phyloP scores from a whole-genome alignment of 2,113 vertebrate genomes.

The Scytalopus superciliaris region DNA sequence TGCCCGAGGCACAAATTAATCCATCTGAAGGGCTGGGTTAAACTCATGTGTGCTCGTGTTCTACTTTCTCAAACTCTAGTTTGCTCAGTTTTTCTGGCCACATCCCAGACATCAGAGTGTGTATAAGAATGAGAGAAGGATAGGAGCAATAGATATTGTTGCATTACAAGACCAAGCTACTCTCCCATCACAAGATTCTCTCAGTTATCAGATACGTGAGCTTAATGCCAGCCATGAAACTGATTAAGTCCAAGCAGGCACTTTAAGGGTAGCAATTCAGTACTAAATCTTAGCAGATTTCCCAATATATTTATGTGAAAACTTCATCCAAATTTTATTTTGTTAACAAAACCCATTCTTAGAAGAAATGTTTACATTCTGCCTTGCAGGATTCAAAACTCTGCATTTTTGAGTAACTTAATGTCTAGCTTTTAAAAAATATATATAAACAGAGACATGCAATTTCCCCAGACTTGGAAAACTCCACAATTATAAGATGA shows the following conservation, averaged over 20 bases:
- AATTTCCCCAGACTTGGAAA: background rate
- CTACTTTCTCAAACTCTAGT: background rate
- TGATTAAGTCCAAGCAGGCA: background rate
- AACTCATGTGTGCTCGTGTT: background rate
- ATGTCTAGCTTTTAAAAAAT: background rate
- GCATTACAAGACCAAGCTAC: fast-evolving
- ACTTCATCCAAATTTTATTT: background rate
- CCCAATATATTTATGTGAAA: background rate
- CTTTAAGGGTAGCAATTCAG: background rate
- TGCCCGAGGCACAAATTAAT: background rate
- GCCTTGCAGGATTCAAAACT: background rate
- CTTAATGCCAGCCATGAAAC: background rate
- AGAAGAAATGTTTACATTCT: background rate
- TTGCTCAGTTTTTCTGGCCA: background rate
- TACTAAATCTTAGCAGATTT: background rate
- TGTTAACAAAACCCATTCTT: background rate
- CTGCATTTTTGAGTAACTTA: background rate
- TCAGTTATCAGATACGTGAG: background rate
- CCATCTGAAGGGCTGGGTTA: background rate
- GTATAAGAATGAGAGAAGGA: background rate
- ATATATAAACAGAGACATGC: background rate
- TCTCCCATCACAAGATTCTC: fast-evolving
- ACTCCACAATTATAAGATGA: background rate
- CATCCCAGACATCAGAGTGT: background rate
- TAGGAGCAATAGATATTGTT: background rate